Evolutionary conservation across 2,113 vertebrate genomes (phyloP).

Genomic region (Strigops habroptila): DNA sequence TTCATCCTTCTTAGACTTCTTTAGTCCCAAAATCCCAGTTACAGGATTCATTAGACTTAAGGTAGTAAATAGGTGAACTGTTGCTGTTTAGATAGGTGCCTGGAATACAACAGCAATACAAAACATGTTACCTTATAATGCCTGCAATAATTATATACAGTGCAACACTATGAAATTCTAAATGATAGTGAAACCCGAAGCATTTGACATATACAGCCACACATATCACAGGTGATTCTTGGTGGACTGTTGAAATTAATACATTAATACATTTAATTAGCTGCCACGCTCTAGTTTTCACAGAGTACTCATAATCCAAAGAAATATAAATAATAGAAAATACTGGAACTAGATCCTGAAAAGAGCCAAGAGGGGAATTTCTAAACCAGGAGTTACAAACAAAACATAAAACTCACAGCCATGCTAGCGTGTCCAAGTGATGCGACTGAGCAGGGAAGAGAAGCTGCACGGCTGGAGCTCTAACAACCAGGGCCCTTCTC

Average conservation of each 20-base stretch:
- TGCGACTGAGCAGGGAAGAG: background rate
- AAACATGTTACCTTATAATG: background rate
- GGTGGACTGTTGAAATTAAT: background rate
- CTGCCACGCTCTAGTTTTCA: background rate
- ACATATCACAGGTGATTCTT: background rate
- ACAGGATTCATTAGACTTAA: background rate
- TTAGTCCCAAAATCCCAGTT: background rate
- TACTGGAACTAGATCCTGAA: background rate
- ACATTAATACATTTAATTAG: conserved; percentile 4
- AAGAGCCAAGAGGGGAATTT: background rate
- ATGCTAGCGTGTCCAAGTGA: accelerated
- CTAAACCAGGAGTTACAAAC: background rate
- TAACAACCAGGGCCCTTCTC: background rate
- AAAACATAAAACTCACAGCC: background rate
- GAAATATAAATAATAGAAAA: background rate
- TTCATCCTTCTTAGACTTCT: background rate
- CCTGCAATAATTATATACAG: background rate
- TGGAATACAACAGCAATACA: background rate
- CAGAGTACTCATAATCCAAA: background rate
- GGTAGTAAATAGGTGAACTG: background rate
- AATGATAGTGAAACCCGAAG: conserved; percentile 9
- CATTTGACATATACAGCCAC: background rate
- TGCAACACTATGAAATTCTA: background rate
- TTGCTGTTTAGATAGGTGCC: background rate
- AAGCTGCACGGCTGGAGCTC: background rate